These are phyloP conservation scores for Amyelois transitella DNA, from an alignment of 1,140 invertebrate species.

Conservation along the genomic window DNA sequence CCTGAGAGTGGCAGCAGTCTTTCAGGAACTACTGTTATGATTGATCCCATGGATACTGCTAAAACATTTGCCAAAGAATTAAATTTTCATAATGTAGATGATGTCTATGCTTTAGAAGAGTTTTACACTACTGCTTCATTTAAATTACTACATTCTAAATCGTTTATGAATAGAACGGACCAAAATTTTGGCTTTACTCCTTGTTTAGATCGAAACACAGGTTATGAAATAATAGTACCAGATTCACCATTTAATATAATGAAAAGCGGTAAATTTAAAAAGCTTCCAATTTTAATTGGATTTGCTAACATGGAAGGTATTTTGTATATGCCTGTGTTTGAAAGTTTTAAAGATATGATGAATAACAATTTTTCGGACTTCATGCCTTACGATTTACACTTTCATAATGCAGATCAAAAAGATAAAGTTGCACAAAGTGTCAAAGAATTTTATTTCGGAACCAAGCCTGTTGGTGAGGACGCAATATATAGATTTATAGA, in stretches of 20 bases:
- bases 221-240: conserved; percentile 35
- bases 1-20: conserved; percentile 8
- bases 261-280: conserved; percentile 31
- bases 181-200: conserved; percentile 32
- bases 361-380: conserved; percentile 45
- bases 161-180: conserved; percentile 15
- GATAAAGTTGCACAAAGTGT: conserved; percentile 19
- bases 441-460: conserved; percentile 21
- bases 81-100: conserved; percentile 25
- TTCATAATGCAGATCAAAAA: conserved; percentile 25
- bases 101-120: conserved; percentile 34
- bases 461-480: conserved; percentile 21
- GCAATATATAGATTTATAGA: conserved; percentile 35
- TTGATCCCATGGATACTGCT: conserved; percentile 37
- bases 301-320: conserved; percentile 44
- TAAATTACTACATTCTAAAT: conserved; percentile 22
- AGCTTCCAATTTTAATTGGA: conserved; percentile 41
- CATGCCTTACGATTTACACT: conserved; percentile 37
- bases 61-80: conserved; percentile 30
- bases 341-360: conserved; percentile 41
- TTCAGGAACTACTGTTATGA: conserved; percentile 26
- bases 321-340: conserved; percentile 24
- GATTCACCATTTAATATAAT: conserved; percentile 39
- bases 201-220: conserved; percentile 42
- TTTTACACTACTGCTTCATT: conserved; percentile 40